Evolutionary conservation across 2,888 invertebrate species (phyloP).

Genomic region (Panorpa germanica): DNA sequence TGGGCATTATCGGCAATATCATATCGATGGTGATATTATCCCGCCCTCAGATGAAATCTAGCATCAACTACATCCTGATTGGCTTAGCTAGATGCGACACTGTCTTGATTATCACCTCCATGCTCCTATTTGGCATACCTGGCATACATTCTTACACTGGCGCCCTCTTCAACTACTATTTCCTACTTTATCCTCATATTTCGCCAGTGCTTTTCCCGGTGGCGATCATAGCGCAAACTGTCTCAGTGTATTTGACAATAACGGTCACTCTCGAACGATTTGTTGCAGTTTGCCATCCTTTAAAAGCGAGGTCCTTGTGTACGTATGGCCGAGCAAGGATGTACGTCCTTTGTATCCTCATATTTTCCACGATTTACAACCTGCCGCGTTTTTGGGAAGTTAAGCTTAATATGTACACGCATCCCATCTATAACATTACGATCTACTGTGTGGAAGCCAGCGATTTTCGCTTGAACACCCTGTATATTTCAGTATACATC

Average conservation of each 20-base stretch:
- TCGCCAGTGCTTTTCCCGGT: constrained; percentile 66
- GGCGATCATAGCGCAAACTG: constrained; percentile 77
- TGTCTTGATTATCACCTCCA: constrained; percentile 68
- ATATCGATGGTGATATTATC: constrained; percentile 81
- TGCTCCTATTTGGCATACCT: constrained; percentile 71
- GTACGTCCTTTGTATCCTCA: constrained; percentile 64
- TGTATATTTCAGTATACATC: constrained; percentile 74
- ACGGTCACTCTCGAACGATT: constrained; percentile 87
- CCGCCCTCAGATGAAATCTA: constrained; percentile 87
- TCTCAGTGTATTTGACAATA: constrained; percentile 79
- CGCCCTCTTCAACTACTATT: constrained; percentile 55
- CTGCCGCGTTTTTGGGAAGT: constrained; percentile 63
- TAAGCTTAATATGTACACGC: constrained; percentile 23
- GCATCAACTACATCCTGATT: constrained; percentile 85
- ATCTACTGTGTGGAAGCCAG: constrained; percentile 56
- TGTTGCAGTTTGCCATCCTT: constrained; percentile 82
- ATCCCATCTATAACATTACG: constrained; percentile 30
- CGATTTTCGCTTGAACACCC: constrained; percentile 41
- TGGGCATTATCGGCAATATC: constrained; percentile 77
- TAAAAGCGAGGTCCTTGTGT: constrained; percentile 75
- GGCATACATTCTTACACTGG: constrained; percentile 72
- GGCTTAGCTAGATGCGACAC: constrained; percentile 90
- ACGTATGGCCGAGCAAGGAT: constrained; percentile 73
- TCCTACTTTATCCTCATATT: constrained; percentile 60
- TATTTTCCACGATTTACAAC: constrained; percentile 73